A percentile compares a stretch with the other conserved stretches of the same genome.
Evolutionary conservation across 1,140 invertebrate genomes (phyloP).

Genomic region (Periplaneta americana): DNA sequence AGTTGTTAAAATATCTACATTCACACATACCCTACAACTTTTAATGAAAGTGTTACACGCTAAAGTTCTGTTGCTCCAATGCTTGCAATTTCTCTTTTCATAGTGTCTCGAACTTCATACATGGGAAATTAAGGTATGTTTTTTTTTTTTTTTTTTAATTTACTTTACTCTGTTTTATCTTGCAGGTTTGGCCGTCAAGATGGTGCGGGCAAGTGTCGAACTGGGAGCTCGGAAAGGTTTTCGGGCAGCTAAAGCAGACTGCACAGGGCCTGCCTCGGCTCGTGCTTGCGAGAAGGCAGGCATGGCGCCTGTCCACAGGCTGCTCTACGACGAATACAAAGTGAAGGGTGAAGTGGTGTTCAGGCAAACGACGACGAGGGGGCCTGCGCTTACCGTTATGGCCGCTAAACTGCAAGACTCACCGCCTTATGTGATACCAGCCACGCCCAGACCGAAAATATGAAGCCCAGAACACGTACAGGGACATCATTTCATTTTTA

Average conservation of each 20-base stretch:
- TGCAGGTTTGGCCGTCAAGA: neutral
- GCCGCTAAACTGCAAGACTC: neutral
- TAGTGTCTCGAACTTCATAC: no score
- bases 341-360: neutral
- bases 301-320: neutral
- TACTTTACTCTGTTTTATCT: no score
- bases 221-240: neutral
- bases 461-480: no score
- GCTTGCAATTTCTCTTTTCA: no score
- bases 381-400: neutral
- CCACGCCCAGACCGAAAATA: no score
- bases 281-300: neutral
- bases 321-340: conserved; percentile 7
- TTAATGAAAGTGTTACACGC: no score
- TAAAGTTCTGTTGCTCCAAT: no score
- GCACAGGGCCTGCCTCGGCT: neutral
- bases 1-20: no score
- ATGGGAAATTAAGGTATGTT: no score
- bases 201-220: neutral
- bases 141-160: no score
- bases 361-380: neutral
- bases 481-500: no score
- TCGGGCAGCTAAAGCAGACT: neutral
- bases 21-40: no score
- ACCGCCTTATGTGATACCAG: neutral